Evolutionary conservation across 1,140 invertebrate genomes (phyloP).

Genomic region (Coelopa frigida): DNA sequence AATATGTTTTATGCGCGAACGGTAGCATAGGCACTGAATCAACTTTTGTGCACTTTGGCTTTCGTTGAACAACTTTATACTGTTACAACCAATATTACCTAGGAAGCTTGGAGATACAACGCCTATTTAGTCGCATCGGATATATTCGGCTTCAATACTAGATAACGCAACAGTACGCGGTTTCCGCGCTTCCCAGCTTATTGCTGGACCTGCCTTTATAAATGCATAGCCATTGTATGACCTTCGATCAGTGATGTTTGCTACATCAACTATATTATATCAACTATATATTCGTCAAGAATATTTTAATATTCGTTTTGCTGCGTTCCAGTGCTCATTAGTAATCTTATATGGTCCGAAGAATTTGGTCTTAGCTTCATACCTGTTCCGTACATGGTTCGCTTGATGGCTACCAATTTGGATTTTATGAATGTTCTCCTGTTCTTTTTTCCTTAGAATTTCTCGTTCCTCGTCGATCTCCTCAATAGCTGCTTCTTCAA

Average conservation of each 20-base stretch:
- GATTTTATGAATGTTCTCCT: too few species aligned
- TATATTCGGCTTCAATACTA: conserved; percentile 29
- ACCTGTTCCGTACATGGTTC: too few species aligned
- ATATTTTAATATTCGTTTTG: conserved; percentile 45
- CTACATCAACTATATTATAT: conserved; percentile 36
- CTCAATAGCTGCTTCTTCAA: too few species aligned
- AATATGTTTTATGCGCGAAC: conserved; percentile 43
- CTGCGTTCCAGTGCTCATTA: conserved; percentile 42
- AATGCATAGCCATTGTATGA: conserved; percentile 22
- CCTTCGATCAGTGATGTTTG: conserved; percentile 26
- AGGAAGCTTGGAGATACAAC: not conserved
- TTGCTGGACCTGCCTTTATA: not conserved
- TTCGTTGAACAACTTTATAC: conserved; percentile 15
- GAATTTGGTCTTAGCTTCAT: too few species aligned
- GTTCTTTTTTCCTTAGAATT: too few species aligned
- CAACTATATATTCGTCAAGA: conserved; percentile 21
- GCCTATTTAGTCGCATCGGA: conserved; percentile 2
- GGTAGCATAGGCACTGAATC: conserved; percentile 33
- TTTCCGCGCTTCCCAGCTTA: conserved; percentile 7
- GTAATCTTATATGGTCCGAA: too few species aligned
- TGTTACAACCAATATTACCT: not conserved
- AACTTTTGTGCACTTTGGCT: conserved; percentile 40
- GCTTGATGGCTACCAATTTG: too few species aligned
- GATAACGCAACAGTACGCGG: conserved; percentile 1
- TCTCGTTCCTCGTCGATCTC: too few species aligned